These are phyloP conservation scores for Thamnaconus septentrionalis DNA, from an alignment of 2,113 vertebrate species.

Conservation along the genomic window DNA sequence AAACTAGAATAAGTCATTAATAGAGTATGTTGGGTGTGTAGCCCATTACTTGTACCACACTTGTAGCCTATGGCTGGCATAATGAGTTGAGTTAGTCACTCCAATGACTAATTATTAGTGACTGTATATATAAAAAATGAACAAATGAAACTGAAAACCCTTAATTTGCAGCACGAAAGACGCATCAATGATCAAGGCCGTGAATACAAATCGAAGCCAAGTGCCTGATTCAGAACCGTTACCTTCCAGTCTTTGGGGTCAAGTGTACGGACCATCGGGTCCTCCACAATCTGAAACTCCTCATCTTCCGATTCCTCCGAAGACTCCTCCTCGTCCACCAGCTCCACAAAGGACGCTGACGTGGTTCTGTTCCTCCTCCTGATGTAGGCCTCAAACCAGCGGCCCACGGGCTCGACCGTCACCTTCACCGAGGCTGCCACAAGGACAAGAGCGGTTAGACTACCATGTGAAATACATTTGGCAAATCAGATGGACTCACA, in stretches of 20 bases:
- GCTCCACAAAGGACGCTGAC: constrained; percentile 95
- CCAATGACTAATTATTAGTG: too few species aligned
- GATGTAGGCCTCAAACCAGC: constrained; percentile 97
- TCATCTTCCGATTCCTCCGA: constrained; percentile 95
- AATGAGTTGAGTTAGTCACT: too few species aligned
- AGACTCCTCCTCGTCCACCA: constrained; percentile 93
- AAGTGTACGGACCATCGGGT: constrained; percentile 91
- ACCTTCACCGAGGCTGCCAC: constrained; percentile 85
- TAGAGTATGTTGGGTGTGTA: too few species aligned
- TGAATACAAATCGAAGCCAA: neutral
- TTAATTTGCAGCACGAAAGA: too few species aligned
- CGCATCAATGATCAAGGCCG: too few species aligned
- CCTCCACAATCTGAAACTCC: constrained; percentile 92
- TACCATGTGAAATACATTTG: too few species aligned
- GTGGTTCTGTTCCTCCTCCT: constrained; percentile 91
- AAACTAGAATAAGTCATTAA: too few species aligned
- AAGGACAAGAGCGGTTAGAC: neutral
- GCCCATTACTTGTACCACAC: too few species aligned
- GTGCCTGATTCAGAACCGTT: neutral
- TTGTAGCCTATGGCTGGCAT: too few species aligned
- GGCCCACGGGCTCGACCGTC: constrained; percentile 94
- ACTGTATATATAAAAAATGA: too few species aligned
- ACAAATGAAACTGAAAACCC: too few species aligned
- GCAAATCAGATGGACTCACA: too few species aligned
- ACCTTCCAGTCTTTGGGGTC: constrained; percentile 99